Percentiles rank a stretch among this genome's conserved stretches.
Evolutionary conservation across 2,888 invertebrate species (phyloP).

Genomic region (Ophioninae sp.): DNA sequence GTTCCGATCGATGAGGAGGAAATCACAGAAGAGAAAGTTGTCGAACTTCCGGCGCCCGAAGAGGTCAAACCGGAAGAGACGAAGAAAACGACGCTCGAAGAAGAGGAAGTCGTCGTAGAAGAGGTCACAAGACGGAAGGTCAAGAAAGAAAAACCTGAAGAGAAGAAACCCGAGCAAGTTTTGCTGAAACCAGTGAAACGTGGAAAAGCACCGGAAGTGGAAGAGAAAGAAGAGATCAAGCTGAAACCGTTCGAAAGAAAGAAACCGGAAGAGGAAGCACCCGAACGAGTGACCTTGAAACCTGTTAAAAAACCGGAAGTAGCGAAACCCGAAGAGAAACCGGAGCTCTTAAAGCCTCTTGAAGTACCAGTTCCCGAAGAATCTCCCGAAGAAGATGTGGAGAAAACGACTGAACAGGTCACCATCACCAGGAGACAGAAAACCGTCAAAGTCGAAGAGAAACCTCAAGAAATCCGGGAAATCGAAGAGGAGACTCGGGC

Average conservation of each 20-base stretch:
- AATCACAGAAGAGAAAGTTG: constrained; percentile 78
- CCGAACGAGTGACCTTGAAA: constrained; percentile 56
- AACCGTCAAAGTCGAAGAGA: constrained; percentile 67
- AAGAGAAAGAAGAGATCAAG: constrained; percentile 76
- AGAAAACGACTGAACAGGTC: constrained; percentile 74
- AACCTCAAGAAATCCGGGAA: constrained; percentile 67
- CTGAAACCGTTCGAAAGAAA: constrained; percentile 44
- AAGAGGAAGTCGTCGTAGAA: constrained; percentile 66
- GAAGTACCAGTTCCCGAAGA: constrained; percentile 74
- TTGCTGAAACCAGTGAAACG: constrained; percentile 66
- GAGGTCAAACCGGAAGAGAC: constrained; percentile 71
- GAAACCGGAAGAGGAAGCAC: constrained; percentile 68
- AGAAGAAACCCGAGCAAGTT: constrained; percentile 70
- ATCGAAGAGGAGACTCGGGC: constrained; percentile 64
- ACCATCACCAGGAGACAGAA: constrained; percentile 70
- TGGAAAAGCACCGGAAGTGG: constrained; percentile 74
- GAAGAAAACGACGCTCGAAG: constrained; percentile 72
- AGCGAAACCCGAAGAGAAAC: constrained; percentile 68
- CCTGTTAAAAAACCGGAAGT: constrained; percentile 71
- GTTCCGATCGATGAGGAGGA: constrained; percentile 76
- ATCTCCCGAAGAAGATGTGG: constrained; percentile 76
- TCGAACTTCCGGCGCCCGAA: constrained; percentile 66
- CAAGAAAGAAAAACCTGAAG: constrained; percentile 75
- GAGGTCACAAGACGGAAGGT: constrained; percentile 65
- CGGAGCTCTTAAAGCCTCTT: constrained; percentile 63